These are phyloP conservation scores for Tetramorium simillimum DNA, from an alignment of 1,140 invertebrate species.

Conservation along the genomic window DNA sequence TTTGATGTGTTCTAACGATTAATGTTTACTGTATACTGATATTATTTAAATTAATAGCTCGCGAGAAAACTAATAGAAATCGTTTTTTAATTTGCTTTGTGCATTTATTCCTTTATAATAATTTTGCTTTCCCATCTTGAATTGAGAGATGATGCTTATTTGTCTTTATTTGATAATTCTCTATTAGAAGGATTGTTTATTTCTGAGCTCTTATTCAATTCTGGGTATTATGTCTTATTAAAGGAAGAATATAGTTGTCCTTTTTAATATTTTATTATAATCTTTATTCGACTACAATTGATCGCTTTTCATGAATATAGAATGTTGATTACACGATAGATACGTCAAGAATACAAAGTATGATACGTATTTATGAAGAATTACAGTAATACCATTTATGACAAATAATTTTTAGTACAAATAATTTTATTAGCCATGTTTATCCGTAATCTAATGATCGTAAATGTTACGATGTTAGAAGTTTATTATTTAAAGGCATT, in stretches of 20 bases:
- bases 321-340: not conserved
- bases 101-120: conserved; percentile 2
- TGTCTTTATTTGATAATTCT: not conserved
- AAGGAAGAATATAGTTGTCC: not conserved
- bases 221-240: not conserved
- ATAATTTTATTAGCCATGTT: not conserved
- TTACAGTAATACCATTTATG: not conserved
- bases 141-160: not conserved
- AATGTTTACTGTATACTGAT: not conserved
- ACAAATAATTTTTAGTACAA: too few species aligned
- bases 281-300: not conserved
- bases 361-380: not conserved
- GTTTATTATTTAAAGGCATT: conserved; percentile 10
- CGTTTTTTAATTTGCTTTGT: not conserved
- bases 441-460: not conserved
- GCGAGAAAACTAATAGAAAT: not conserved
- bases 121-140: conserved; percentile 18
- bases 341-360: not conserved
- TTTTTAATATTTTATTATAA: not conserved
- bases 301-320: not conserved
- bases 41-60: not conserved
- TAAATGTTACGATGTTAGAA: conserved; percentile 17
- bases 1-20: not conserved
- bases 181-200: conserved; percentile 6
- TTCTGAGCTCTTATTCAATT: conserved; percentile 7